Base-by-base conservation (phyloP, 1,140 invertebrate species). In the Trachymyrmex cornetzi region DNA sequence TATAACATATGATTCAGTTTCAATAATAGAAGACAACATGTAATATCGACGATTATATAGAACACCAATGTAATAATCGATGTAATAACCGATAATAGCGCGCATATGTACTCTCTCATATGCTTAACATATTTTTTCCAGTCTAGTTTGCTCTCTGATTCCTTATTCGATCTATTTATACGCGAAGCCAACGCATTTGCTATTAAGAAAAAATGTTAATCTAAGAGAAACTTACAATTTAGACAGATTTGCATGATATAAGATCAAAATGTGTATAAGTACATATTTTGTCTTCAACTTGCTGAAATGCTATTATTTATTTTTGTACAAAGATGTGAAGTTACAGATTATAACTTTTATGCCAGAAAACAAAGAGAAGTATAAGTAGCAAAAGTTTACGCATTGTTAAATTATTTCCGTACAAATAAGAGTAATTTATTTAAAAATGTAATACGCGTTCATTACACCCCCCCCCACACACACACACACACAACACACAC, bases 321-420 rank as follows among this genome's bases (percentile, higher is more conserved):
- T 94, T 94, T 94, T 94, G 89, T 94, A 94, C 88, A 94, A 90
- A 94, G 93, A 91, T 93, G 90, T 86, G 67, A 90, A 79, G 66
- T 74, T 82, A 90, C 71, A 91, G 77, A 84, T 89, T 91, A 89
- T 91, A 89, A 93, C 88, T 85, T 92, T 90, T 93, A 91, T 93
- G 93, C 92, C 90, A 94, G 88, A 93, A 88, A 89, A 90, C 91
- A 93, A 91, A 92, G 69, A 90, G 84, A 91, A 63, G 67, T 77
- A 82, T 69, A 87, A 88, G 12, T 34, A 69, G 38, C 30, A 53
- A 69, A 69, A 66, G 59, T 89, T 74, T 61, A 86, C 30, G 67
- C 53, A 79, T 57, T 77, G 63, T 89, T 89, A 74, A 77, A 82
- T 55, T 71, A 63, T 81, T 81, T 87, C 66, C 16, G 9, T 77